phyloP scores from a whole-genome alignment of 2,888 invertebrate genomes.

The Chymomyza amoena region DNA sequence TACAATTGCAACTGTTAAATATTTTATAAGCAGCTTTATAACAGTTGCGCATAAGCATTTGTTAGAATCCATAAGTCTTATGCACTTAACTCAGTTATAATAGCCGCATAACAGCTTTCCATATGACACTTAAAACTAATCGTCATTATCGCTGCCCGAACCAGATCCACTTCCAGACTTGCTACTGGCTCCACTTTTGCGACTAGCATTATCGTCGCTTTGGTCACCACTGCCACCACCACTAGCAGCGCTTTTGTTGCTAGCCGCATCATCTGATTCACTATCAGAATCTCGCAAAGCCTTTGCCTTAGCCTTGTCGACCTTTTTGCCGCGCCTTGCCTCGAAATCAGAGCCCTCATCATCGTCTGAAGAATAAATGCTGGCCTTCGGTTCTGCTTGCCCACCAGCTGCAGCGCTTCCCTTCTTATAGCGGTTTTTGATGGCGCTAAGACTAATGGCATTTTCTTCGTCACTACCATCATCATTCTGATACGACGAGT shows the following conservation, averaged over 20 bases:
- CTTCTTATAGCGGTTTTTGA: slow-evolving; percentile 95
- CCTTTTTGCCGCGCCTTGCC: slow-evolving; percentile 84
- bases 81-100: neutral
- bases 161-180: slow-evolving; percentile 29
- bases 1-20: neutral
- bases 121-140: slow-evolving; percentile 27
- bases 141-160: slow-evolving; percentile 48
- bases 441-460: slow-evolving; percentile 93
- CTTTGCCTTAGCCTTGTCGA: slow-evolving; percentile 88
- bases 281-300: slow-evolving; percentile 88
- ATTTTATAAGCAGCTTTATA: too few relatives aligned
- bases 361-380: slow-evolving; percentile 94
- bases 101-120: neutral
- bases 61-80: neutral
- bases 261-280: slow-evolving; percentile 77
- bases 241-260: slow-evolving; percentile 58
- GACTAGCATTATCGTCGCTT: slow-evolving; percentile 44
- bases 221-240: slow-evolving; percentile 34
- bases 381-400: slow-evolving; percentile 62
- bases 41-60: too few relatives aligned
- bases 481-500: slow-evolving; percentile 80
- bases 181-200: slow-evolving; percentile 42
- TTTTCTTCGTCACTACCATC: slow-evolving; percentile 96
- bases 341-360: slow-evolving; percentile 88
- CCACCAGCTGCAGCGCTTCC: slow-evolving; percentile 75